These are phyloP conservation scores for Nebria salina DNA, from an alignment of 2,888 invertebrate genomes.

Conservation along the genomic window DNA sequence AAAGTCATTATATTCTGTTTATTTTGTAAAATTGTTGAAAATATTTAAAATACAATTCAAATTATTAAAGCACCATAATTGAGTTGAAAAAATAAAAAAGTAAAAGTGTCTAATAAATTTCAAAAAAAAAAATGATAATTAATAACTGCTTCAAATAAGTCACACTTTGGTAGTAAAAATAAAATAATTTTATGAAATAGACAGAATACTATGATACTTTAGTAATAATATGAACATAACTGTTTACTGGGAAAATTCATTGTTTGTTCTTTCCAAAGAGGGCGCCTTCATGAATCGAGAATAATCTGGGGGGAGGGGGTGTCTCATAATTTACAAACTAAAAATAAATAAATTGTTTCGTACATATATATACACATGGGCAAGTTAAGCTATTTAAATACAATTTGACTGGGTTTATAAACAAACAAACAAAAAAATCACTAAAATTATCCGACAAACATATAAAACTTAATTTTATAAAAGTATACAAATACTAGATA, in stretches of 20 bases:
- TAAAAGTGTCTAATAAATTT: no score
- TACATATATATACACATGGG: conserved; percentile 46
- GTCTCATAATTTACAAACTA: conserved; percentile 38
- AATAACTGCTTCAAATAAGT: no score
- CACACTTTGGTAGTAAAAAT: not conserved
- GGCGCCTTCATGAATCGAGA: not conserved
- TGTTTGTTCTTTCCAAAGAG: not conserved
- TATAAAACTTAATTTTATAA: conserved; percentile 35
- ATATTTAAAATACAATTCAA: no score
- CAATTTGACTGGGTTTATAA: conserved; percentile 42
- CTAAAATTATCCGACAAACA: conserved; percentile 13
- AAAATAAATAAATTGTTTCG: conserved; percentile 46
- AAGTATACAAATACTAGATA: conserved; percentile 38
- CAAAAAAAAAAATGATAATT: no score
- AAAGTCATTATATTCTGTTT: no score
- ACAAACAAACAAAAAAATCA: conserved; percentile 8
- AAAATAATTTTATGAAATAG: not conserved
- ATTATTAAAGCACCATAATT: no score
- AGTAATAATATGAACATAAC: not conserved
- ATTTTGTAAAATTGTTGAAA: no score
- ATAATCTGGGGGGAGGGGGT: conserved; percentile 7
- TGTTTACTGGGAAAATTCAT: not conserved
- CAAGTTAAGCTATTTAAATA: conserved; percentile 44
- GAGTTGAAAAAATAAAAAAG: no score
- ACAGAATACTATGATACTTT: not conserved